phyloP scores from a whole-genome alignment of 1,140 invertebrate genomes.

The Sesamia nonagrioides region DNA sequence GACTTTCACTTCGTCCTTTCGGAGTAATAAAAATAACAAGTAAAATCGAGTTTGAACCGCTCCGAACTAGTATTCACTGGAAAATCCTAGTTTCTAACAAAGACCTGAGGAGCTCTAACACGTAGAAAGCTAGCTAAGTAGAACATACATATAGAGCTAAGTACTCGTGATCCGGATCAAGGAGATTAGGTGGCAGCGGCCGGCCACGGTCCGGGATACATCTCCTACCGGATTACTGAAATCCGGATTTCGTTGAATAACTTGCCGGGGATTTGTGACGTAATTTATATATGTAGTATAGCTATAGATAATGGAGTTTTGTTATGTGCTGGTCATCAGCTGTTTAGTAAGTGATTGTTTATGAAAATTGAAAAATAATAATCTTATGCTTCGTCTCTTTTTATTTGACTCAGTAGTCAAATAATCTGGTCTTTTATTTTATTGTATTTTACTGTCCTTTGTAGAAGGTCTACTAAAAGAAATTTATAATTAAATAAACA shows the following conservation, averaged over 20 bases:
- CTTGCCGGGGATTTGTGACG: conserved; percentile 67
- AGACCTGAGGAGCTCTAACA: conserved; percentile 54
- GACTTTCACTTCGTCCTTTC: conserved; percentile 23
- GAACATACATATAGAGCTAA: conserved; percentile 68
- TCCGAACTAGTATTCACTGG: conserved; percentile 47
- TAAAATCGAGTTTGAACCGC: conserved; percentile 46
- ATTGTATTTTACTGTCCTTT: too few species aligned
- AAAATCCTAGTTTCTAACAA: conserved; percentile 60
- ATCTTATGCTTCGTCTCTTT: background rate
- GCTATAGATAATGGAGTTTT: conserved; percentile 60
- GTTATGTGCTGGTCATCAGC: conserved; percentile 25
- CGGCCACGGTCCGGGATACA: conserved; percentile 76
- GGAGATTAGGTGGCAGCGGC: conserved; percentile 75
- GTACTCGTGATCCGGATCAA: conserved; percentile 74
- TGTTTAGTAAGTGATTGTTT: conserved; percentile 7
- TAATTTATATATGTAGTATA: conserved; percentile 65
- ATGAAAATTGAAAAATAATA: background rate
- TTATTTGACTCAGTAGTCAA: too few species aligned
- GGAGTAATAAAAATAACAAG: conserved; percentile 45
- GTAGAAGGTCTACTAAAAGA: too few species aligned
- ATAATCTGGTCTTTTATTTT: too few species aligned
- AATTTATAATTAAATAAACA: too few species aligned
- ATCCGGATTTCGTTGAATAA: conserved; percentile 83
- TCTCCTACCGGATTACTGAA: conserved; percentile 76
- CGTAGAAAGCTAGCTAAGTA: conserved; percentile 54